phyloP scores from a whole-genome alignment of 2,888 invertebrate genomes.

The Drosophila atroscutellata region DNA sequence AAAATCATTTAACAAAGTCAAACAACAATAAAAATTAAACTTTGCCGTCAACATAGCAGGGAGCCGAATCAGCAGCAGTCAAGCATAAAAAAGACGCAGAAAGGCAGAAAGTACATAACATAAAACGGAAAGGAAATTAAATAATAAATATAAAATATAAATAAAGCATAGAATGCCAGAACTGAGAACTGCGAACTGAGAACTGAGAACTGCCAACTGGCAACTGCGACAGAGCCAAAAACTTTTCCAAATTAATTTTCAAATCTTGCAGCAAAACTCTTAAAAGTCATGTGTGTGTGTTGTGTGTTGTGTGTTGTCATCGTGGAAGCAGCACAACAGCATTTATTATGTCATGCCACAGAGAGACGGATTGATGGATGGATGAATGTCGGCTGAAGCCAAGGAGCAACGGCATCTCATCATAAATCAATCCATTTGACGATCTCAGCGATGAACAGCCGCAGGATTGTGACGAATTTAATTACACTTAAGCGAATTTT shows the following conservation, averaged over 20 bases:
- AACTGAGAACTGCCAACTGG: conserved; percentile 10
- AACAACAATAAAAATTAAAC: conserved; percentile 81
- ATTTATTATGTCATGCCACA: conserved; percentile 75
- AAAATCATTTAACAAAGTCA: conserved; percentile 81
- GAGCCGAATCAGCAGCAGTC: conserved; percentile 48
- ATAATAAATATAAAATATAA: conserved; percentile 78
- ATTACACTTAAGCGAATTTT: conserved; percentile 72
- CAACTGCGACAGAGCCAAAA: conserved; percentile 34
- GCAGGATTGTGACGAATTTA: conserved; percentile 63
- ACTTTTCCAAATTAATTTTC: conserved; percentile 74
- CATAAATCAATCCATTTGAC: conserved; percentile 79
- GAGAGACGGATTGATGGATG: conserved; percentile 35
- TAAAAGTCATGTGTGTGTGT: conserved; percentile 38
- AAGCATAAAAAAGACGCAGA: conserved; percentile 65
- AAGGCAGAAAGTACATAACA: conserved; percentile 67
- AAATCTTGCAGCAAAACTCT: conserved; percentile 47
- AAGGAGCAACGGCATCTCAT: conserved; percentile 58
- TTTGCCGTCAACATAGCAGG: conserved; percentile 75
- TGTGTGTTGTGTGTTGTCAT: conserved; percentile 56
- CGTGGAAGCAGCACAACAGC: conserved; percentile 35
- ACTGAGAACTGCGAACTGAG: conserved; percentile 41
- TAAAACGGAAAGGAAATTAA: conserved; percentile 63
- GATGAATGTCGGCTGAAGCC: conserved; percentile 4
- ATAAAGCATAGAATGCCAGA: conserved; percentile 62
- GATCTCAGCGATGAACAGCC: conserved; percentile 48